Conservation (phyloP, 92 coral and sea anemone genomes). For the Zoanthus solanderi region DNA sequence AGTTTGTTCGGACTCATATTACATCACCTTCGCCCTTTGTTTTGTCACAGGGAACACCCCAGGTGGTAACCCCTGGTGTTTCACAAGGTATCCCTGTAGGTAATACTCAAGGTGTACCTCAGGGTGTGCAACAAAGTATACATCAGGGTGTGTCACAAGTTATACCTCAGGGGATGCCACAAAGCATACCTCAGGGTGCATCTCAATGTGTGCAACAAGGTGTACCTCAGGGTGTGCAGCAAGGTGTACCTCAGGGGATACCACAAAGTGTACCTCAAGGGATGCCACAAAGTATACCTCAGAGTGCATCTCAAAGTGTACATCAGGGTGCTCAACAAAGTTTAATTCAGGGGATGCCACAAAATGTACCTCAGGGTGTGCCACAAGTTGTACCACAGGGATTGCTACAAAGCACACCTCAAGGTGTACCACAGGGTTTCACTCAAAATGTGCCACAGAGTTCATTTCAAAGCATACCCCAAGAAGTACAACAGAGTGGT, state of each 20-base stretch:
- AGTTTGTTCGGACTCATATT: slow-evolving; percentile 39
- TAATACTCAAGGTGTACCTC: neutral
- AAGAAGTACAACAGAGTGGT: neutral
- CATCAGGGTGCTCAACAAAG: neutral
- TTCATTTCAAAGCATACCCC: neutral
- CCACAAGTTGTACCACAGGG: neutral
- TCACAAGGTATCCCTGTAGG: slow-evolving; percentile 1
- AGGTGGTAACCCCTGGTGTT: slow-evolving; percentile 56
- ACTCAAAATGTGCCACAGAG: neutral
- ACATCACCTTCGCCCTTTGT: slow-evolving; percentile 15
- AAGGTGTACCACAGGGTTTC: neutral
- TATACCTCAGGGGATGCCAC: neutral
- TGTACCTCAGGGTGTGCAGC: neutral
- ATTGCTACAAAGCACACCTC: neutral
- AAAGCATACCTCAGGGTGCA: neutral
- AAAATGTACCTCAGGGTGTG: neutral
- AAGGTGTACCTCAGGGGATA: neutral
- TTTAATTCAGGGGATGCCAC: neutral
- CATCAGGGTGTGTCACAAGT: neutral
- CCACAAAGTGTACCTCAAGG: neutral
- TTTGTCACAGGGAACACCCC: slow-evolving; percentile 53
- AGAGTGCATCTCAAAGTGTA: neutral
- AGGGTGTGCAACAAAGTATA: neutral
- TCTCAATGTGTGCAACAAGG: neutral
- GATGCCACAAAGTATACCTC: neutral